These are phyloP conservation scores for rabbit (Oryctolagus cuniculus) DNA, from an alignment of 2,113 vertebrate genomes.

Conservation along the genomic window DNA sequence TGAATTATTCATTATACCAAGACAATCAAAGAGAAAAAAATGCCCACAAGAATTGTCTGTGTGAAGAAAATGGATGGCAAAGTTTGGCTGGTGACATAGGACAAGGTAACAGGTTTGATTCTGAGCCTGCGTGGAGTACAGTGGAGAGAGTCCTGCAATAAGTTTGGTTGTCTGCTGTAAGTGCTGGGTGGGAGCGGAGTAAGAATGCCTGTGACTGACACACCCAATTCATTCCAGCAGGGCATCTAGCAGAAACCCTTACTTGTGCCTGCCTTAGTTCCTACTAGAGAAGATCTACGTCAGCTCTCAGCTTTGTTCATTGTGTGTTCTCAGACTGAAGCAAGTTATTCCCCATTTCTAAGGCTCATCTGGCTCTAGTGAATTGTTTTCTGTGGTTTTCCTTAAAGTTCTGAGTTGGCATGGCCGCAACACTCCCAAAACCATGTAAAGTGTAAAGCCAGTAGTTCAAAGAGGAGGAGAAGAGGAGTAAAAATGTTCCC, in stretches of 20 bases:
- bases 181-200: neutral
- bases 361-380: neutral
- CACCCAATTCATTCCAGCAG: neutral
- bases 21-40: constrained; percentile 45
- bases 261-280: neutral
- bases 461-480: neutral
- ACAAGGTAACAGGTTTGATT: neutral
- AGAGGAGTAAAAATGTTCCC: neutral
- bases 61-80: neutral
- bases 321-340: neutral
- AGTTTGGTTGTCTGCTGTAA: neutral
- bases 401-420: constrained; percentile 26
- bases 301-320: neutral
- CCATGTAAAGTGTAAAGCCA: constrained; percentile 4
- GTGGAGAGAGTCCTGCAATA: neutral
- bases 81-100: neutral
- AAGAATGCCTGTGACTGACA: neutral
- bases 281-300: neutral
- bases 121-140: neutral
- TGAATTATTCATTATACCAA: neutral
- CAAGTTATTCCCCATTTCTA: constrained; percentile 9
- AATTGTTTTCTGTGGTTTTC: constrained; percentile 36
- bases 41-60: neutral
- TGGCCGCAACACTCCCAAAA: neutral
- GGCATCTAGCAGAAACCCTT: neutral